phyloP scores from a whole-genome alignment of 2,888 invertebrate genomes.

The Cetonia aurata region DNA sequence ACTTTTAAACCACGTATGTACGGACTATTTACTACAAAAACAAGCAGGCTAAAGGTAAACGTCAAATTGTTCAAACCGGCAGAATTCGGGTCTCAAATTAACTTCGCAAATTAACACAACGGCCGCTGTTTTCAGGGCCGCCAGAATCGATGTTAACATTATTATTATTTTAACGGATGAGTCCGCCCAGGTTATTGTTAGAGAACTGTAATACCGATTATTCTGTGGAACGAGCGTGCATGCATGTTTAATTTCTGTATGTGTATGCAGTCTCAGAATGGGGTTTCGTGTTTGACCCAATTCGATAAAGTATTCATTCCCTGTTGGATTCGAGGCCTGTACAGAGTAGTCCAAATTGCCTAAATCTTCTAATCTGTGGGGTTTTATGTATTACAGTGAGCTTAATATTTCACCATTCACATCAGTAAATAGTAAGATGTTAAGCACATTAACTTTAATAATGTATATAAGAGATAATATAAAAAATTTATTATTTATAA shows the following conservation, averaged over 20 bases:
- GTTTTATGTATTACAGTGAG: too few relatives aligned
- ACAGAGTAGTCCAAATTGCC: too few relatives aligned
- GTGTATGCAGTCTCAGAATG: slow-evolving; percentile 4
- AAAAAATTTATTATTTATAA: too few relatives aligned
- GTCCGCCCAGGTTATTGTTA: background rate
- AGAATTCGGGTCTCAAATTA: background rate
- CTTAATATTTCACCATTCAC: too few relatives aligned
- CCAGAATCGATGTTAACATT: background rate
- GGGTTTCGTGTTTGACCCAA: slow-evolving; percentile 4
- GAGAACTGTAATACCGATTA: slow-evolving; percentile 7
- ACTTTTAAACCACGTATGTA: too few relatives aligned
- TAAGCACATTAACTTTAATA: too few relatives aligned
- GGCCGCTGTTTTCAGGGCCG: background rate
- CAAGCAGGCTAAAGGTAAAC: background rate
- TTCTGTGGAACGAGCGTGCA: background rate
- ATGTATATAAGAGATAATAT: too few relatives aligned
- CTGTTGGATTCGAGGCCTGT: background rate
- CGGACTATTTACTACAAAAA: too few relatives aligned
- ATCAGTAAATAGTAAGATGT: too few relatives aligned
- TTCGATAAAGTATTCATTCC: slow-evolving; percentile 17
- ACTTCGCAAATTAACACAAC: background rate
- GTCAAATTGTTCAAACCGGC: background rate
- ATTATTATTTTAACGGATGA: slow-evolving; percentile 1
- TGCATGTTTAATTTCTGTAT: slow-evolving; percentile 6
- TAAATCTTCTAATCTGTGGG: too few relatives aligned